Evolutionary conservation across 2,888 invertebrate genomes (phyloP).

Genomic region (Heliconius hortense): DNA sequence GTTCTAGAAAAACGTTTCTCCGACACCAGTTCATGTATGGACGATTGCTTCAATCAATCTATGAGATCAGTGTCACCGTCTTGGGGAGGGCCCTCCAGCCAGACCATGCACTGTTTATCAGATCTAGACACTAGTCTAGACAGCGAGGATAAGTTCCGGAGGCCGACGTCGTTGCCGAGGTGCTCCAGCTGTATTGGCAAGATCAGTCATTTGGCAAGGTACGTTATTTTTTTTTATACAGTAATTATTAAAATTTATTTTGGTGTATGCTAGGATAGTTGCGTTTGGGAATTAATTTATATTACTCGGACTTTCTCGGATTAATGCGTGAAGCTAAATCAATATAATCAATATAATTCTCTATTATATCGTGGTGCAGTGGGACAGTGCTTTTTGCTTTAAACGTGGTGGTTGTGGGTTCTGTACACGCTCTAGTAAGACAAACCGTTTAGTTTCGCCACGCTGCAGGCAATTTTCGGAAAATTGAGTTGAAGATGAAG

Average conservation of each 20-base stretch:
- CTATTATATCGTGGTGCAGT: too few relatives aligned
- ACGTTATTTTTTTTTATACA: conserved; percentile 7
- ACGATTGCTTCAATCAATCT: conserved; percentile 73
- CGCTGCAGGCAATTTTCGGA: too few relatives aligned
- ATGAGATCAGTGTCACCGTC: conserved; percentile 72
- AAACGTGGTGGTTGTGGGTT: too few relatives aligned
- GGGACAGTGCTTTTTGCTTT: too few relatives aligned
- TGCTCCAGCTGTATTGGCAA: conserved; percentile 91
- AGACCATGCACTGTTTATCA: conserved; percentile 76
- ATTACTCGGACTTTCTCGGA: too few relatives aligned
- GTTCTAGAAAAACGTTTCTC: conserved; percentile 76
- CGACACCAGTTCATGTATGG: conserved; percentile 72
- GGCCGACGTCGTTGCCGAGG: conserved; percentile 78
- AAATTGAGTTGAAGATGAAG: too few relatives aligned
- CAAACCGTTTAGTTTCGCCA: neutral
- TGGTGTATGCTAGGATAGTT: too few relatives aligned
- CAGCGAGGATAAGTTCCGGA: conserved; percentile 69
- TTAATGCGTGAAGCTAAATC: too few relatives aligned
- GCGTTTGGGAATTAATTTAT: too few relatives aligned
- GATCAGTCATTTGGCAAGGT: conserved; percentile 85
- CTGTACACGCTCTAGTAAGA: neutral
- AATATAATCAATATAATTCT: too few relatives aligned
- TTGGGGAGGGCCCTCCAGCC: conserved; percentile 69
- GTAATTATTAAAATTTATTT: too few relatives aligned
- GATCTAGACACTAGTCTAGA: conserved; percentile 71